These are phyloP conservation scores for Nyctereutes procyonoides DNA, from an alignment of 2,113 vertebrate species.

Conservation along the genomic window DNA sequence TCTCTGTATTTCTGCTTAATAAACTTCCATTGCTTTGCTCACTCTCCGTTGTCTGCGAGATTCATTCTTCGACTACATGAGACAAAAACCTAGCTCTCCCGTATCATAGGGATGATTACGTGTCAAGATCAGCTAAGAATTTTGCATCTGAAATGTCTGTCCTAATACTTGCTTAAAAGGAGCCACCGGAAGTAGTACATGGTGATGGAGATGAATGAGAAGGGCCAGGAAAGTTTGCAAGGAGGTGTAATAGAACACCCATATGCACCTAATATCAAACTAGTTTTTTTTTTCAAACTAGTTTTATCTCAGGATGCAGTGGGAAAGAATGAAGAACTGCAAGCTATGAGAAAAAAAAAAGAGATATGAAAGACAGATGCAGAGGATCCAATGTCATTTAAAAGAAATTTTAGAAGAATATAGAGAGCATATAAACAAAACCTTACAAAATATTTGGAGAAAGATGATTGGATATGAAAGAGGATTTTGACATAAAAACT, in stretches of 20 bases:
- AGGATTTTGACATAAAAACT: background rate
- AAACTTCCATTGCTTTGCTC: too few relatives aligned
- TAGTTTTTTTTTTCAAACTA: too few relatives aligned
- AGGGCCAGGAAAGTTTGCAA: background rate
- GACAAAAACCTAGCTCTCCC: too few relatives aligned
- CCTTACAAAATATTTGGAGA: background rate
- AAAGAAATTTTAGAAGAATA: background rate
- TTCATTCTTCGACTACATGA: too few relatives aligned
- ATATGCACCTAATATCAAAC: background rate
- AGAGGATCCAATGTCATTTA: background rate
- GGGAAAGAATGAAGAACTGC: background rate
- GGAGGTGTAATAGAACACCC: rapidly evolving
- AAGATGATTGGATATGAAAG: background rate
- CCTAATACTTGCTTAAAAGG: background rate
- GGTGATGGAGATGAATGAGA: background rate
- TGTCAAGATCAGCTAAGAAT: background rate
- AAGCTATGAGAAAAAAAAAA: background rate
- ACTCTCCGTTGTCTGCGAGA: too few relatives aligned
- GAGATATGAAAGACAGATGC: background rate
- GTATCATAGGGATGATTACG: background rate
- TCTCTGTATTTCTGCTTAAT: too few relatives aligned
- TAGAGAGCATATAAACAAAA: background rate
- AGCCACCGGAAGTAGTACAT: background rate
- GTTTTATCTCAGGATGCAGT: background rate
- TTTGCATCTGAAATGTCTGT: background rate